A percentile compares a stretch with the other conserved stretches of the same genome.
phyloP scores from a whole-genome alignment of 2,113 vertebrate species.

The Dascyllus trimaculatus region DNA sequence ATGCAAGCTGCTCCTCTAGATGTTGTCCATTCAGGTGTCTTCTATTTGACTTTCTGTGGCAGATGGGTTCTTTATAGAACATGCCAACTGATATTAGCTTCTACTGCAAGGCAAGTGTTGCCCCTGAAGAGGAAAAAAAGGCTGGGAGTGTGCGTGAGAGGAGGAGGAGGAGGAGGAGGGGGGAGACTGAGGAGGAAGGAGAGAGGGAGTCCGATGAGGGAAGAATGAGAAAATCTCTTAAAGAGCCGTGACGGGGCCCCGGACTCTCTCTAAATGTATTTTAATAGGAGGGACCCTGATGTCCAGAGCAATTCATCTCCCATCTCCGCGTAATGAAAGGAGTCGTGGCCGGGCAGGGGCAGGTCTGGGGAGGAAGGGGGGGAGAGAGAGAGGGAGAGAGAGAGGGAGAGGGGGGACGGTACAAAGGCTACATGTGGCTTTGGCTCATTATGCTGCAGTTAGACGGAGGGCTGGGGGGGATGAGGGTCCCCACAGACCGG shows the following conservation, averaged over 20 bases:
- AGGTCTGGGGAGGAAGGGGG: conserved; percentile 73
- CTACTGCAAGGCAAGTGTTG: conserved; percentile 89
- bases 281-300: conserved; percentile 87
- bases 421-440: conserved; percentile 92
- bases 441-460: conserved; percentile 96
- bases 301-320: conserved; percentile 92
- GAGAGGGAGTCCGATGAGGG: conserved; percentile 72
- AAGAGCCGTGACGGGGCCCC: conserved; percentile 91
- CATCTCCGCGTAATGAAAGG: conserved; percentile 90
- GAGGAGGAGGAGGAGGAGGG: neutral
- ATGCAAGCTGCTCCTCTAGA: conserved; percentile 56
- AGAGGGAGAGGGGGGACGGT: conserved; percentile 57
- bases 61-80: conserved; percentile 92
- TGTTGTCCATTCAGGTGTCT: conserved; percentile 75
- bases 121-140: conserved; percentile 79
- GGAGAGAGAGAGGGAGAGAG: conserved; percentile 70
- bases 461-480: conserved; percentile 88
- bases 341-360: conserved; percentile 88
- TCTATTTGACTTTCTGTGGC: conserved; percentile 84
- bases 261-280: conserved; percentile 92
- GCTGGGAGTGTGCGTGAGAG: conserved; percentile 11
- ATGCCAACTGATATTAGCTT: conserved; percentile 92
- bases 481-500: conserved; percentile 89
- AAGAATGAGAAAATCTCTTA: conserved; percentile 92
- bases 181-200: neutral